A percentile compares a stretch with the other conserved stretches of the same genome.
Evolutionary conservation across 2,797 vertebrate species (phyloP).

Genomic region (Odontamblyopus rebecca): DNA sequence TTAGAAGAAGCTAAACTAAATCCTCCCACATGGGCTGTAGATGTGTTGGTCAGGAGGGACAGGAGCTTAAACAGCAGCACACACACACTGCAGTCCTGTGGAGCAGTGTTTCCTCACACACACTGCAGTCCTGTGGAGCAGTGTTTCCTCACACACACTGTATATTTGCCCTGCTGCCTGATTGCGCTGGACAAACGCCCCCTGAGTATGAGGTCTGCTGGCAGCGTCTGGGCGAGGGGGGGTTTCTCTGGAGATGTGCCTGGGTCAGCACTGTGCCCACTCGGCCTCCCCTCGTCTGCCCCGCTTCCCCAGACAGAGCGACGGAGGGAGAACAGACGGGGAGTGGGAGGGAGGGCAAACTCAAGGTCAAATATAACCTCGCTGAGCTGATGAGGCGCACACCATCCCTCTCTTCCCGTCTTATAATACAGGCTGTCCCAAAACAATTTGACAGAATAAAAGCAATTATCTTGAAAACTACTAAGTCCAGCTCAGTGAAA

Average conservation of each 20-base stretch:
- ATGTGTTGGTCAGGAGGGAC: conserved; percentile 1
- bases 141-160: neutral
- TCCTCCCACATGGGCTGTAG: conserved; percentile 8
- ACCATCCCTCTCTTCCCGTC: neutral
- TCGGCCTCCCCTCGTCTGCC: conserved; percentile 19
- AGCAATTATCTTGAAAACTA: no score
- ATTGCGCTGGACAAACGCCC: conserved; percentile 56
- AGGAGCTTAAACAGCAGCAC: neutral
- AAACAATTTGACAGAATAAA: no score
- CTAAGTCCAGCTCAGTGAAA: no score
- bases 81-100: conserved; percentile 13
- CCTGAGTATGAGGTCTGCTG: conserved; percentile 68
- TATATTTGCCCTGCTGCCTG: conserved; percentile 52
- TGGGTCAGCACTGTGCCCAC: conserved; percentile 66
- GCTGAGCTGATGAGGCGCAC: conserved; percentile 18
- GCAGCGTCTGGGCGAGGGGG: conserved; percentile 52
- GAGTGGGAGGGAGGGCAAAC: conserved; percentile 43
- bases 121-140: conserved; percentile 31
- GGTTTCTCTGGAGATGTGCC: conserved; percentile 71
- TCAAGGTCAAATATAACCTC: conserved; percentile 65
- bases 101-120: conserved; percentile 33
- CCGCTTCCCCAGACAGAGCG: conserved; percentile 45
- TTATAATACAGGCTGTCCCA: neutral
- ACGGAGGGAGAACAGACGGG: conserved; percentile 37
- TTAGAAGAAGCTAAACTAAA: conserved; percentile 38